Percentiles rank a stretch among this genome's conserved stretches.
phyloP scores from a whole-genome alignment of 1,140 invertebrate genomes.

The Tetramorium parvispinum region DNA sequence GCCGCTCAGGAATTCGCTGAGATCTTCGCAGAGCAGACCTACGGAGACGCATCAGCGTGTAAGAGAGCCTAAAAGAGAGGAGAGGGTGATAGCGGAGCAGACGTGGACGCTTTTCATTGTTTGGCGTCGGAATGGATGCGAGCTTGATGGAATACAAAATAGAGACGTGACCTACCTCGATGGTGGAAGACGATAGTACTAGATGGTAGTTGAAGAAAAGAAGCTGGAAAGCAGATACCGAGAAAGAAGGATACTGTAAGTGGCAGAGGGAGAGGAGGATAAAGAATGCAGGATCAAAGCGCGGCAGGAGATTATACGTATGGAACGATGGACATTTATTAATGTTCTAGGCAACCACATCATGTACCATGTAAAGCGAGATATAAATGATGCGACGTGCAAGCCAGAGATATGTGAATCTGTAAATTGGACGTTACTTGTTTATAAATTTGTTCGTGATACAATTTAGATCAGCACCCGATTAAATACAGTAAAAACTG shows the following conservation, averaged over 20 bases:
- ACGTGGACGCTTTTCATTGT: slow-evolving; percentile 63
- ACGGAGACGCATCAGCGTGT: slow-evolving; percentile 51
- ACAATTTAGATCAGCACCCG: not conserved
- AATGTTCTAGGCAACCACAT: slow-evolving; percentile 28
- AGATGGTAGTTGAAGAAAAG: slow-evolving; percentile 45
- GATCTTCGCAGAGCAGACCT: slow-evolving; percentile 44
- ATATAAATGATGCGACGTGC: not conserved
- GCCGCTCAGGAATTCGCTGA: slow-evolving; percentile 41
- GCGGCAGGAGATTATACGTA: not conserved
- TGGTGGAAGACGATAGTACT: slow-evolving; percentile 25
- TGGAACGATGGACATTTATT: slow-evolving; percentile 31
- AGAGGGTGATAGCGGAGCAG: slow-evolving; percentile 2
- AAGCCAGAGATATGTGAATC: slow-evolving; percentile 7
- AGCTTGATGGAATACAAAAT: slow-evolving; percentile 76
- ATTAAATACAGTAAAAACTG: not conserved
- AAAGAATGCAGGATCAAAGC: slow-evolving; percentile 11
- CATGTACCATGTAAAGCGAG: slow-evolving; percentile 23
- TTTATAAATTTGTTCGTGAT: slow-evolving; percentile 13
- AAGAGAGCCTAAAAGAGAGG: slow-evolving; percentile 33
- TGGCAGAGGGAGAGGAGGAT: slow-evolving; percentile 21
- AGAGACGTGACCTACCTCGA: slow-evolving; percentile 70
- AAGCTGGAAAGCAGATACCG: not conserved
- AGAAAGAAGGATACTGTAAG: slow-evolving; percentile 35
- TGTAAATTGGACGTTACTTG: slow-evolving; percentile 19
- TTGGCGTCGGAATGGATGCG: slow-evolving; percentile 66